phyloP scores from a whole-genome alignment of 2,113 vertebrate species.

The Eptesicus fuscus region DNA sequence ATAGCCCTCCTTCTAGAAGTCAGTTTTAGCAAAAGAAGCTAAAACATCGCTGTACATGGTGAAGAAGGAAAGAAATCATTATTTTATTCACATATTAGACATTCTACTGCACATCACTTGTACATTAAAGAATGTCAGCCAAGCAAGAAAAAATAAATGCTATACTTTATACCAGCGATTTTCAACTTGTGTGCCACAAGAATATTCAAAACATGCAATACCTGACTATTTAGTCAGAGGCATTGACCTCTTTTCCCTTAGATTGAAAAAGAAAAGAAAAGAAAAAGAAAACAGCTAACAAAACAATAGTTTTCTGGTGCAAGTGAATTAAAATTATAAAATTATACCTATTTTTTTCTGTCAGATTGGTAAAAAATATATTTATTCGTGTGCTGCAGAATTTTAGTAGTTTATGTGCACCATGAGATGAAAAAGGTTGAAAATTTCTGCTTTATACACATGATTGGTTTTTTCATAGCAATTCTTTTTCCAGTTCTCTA shows the following conservation, averaged over 20 bases:
- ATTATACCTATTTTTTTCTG: background rate
- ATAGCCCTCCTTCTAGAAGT: background rate
- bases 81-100: background rate
- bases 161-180: background rate
- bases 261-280: background rate
- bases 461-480: background rate
- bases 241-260: background rate
- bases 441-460: background rate
- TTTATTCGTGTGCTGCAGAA: background rate
- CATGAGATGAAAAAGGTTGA: background rate
- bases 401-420: background rate
- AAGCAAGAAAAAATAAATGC: conserved; percentile 2
- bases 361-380: background rate
- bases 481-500: conserved; percentile 3
- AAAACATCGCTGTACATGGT: background rate
- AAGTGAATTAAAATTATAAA: background rate
- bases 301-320: background rate
- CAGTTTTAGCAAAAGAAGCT: conserved; percentile 29
- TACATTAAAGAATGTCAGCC: background rate
- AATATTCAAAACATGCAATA: background rate
- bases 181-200: background rate
- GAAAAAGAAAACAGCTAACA: background rate
- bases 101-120: background rate
- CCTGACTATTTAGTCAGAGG: background rate
- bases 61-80: background rate